A percentile compares a stretch with the other conserved stretches of the same genome.
Evolutionary conservation across 2,888 invertebrate species (phyloP).

Genomic region (Yponomeuta plumbellus): DNA sequence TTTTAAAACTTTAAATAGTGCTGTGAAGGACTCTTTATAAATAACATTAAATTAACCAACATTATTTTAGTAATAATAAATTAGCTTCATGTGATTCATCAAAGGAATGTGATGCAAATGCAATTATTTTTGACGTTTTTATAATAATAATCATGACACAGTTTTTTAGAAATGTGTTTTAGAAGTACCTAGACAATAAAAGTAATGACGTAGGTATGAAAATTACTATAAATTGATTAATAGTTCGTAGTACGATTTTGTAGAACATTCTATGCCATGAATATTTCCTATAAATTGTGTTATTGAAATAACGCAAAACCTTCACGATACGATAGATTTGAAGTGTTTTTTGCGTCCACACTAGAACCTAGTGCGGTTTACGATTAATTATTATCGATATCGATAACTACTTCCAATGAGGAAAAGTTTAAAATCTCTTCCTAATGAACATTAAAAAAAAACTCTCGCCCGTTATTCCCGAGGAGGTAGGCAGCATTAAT

Average conservation of each 20-base stretch:
- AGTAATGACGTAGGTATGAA: background rate
- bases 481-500: too few species aligned
- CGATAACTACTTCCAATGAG: too few species aligned
- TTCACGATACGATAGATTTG: too few species aligned
- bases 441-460: too few species aligned
- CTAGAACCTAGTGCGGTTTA: too few species aligned
- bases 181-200: conserved; percentile 6
- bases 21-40: background rate
- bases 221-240: too few species aligned
- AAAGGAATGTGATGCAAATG: conserved; percentile 9
- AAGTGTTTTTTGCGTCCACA: too few species aligned
- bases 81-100: conserved; percentile 6
- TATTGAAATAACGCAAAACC: too few species aligned
- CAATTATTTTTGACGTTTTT: conserved; percentile 6
- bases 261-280: background rate
- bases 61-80: background rate
- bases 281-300: too few species aligned
- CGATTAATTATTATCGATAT: too few species aligned
- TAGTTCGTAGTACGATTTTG: background rate
- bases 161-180: background rate
- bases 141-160: background rate
- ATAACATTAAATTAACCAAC: background rate
- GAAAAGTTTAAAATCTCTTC: too few species aligned
- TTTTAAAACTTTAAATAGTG: background rate
- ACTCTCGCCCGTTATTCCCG: too few species aligned